Base-by-base conservation (phyloP, 35 echinoderm and acorn worm species). In the Eucidaris tribuloides region DNA sequence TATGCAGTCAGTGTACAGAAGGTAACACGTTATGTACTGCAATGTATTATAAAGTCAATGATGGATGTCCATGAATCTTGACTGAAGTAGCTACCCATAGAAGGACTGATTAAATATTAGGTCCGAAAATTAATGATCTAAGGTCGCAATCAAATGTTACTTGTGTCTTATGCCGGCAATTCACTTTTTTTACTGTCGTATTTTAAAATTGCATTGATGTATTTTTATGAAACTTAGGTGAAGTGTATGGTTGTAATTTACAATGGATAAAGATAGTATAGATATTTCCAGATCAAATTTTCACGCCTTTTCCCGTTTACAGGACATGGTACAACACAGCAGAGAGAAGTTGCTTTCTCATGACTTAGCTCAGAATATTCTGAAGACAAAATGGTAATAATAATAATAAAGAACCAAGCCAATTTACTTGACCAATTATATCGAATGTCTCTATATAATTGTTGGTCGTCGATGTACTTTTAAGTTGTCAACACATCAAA, bases 331-430 rank as follows among this genome's bases (percentile, higher is more conserved):
- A 19, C 28, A 59, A 40, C 79, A 28, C 59, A 71, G 77, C 3
- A 72, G 85, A 1, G 74, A 80, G 32, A 78, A 80, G 33, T 58
- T 87, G 7, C 24, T 77, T 17, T 19, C 46, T 22, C 85, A 87
- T 50, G 68, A 80, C 31, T 35, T 87, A 5, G 64, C 76, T 14
- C 85, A 80, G 42, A 43, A 36, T 43, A 79, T 41, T 22, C 42
- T 87, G 57, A 60, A 77, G 4, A 29, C 35, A 35, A 87, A 87
- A 66, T 87, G 85, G 85, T 87, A 87, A 62, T 72, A 39, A 7
- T 14, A 30, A 15, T 29, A 46, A 28, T 27, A 49, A 42, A 39
- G 5, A 0, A 57, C 27, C 17, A 58, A 4, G 20, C 3, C 3
- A 23, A 23, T 0, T 27, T 58, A 23, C 0, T 58, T 58, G 19